Base-by-base conservation (phyloP, 2,888 invertebrate genomes). In the Pyrochroa serraticornis region DNA sequence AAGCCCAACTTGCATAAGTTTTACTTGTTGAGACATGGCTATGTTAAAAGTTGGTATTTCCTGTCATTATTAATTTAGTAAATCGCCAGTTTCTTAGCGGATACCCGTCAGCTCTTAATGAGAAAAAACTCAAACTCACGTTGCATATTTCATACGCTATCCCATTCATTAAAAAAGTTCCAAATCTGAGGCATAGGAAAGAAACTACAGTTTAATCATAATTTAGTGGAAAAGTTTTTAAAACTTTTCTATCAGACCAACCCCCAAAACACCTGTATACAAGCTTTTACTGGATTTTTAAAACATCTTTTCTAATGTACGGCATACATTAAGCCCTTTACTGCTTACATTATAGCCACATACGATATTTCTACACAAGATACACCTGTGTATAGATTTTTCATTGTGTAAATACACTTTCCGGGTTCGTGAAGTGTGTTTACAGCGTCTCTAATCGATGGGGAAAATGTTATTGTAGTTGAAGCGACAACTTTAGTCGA, bases 391-490 rank as follows among this genome's bases (percentile, higher is more conserved):
- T 52, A 43, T 58, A 43, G 49, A 58, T 52, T 42, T 58, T 46
- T 47, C 37, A 42, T 47, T 43, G 57, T 51, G 51, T 43, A 50
- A 57, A 57, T 51, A 57, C 12, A 7, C 37, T 39, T 13, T 7
- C 39, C 7, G 8, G 36, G 22, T 37, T 34, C 10, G 14, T 38
- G 41, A 30, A 43, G 47, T 10, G 31, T 54, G 59, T 59, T 54
- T 59, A 59, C 50, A 49, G 35, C 49, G 49, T 44, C 39, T 30
- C 36, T 33, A 59, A 59, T 59, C 59, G 54, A 54, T 54, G 46
- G 48, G 59, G 54, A 59, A 59, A 59, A 59, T 54, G 50, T 59
- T 54, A 59, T 59, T 54, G 42, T 47, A 22, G 41, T 42, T 30
- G 39, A 12, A 50, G 49, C 46, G 8, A 45, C 7, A 54, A 41